Evolutionary conservation across 1,140 invertebrate genomes (phyloP).

Genomic region (Drosophila eugracilis): DNA sequence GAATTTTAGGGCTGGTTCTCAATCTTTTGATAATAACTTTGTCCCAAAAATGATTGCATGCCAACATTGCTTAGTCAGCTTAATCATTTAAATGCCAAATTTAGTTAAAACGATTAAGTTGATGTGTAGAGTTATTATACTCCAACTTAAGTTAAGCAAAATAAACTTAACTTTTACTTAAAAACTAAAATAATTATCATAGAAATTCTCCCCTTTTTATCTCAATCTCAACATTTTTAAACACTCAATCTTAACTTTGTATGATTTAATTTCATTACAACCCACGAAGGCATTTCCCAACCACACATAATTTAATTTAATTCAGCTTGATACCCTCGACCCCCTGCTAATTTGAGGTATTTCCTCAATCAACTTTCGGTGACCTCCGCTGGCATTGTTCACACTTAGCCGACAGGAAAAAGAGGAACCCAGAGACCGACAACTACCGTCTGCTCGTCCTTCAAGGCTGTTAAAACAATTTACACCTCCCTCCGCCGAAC

Average conservation of each 20-base stretch:
- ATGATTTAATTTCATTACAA: neutral
- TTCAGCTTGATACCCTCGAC: conserved; percentile 15
- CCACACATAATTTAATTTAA: conserved; percentile 23
- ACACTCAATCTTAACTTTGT: neutral
- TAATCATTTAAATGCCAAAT: neutral
- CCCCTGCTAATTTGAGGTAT: conserved; percentile 42
- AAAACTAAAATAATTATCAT: too few relatives aligned
- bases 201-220: too few relatives aligned
- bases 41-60: neutral
- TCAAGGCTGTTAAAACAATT: conserved; percentile 82
- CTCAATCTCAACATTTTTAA: too few relatives aligned
- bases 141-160: too few relatives aligned
- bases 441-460: conserved; percentile 66
- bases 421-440: conserved; percentile 27
- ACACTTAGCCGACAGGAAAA: conserved; percentile 43
- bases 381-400: conserved; percentile 61
- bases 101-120: neutral
- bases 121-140: too few relatives aligned
- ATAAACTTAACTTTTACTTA: too few relatives aligned
- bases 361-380: conserved; percentile 54
- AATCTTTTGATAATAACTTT: neutral
- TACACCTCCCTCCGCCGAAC: conserved; percentile 53
- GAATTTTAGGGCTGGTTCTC: neutral
- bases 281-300: neutral
- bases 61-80: neutral